Evolutionary conservation across 2,888 invertebrate species (phyloP), one percentile per base, ranked within the genome.

Genomic region (Galerucella pusilla): DNA sequence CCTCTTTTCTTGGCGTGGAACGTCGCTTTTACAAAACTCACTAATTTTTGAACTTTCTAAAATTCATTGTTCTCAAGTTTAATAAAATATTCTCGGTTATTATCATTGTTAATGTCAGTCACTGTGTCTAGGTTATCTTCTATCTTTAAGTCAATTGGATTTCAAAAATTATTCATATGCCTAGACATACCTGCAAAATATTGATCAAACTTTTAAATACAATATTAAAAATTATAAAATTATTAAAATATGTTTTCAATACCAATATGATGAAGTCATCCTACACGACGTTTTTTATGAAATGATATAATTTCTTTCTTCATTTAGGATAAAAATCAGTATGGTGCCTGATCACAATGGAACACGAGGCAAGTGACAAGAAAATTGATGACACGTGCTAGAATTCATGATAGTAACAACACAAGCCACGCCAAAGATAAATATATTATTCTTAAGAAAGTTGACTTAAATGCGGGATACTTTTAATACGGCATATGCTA

Each of bases 351-450:
- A 57, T 45, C 35, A 46, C 68, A 68, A 42, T 59, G 45, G 25
- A 68, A 60, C 68, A 59, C 68, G 59, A 68, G 68, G 68, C 68
- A 68, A 60, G 60, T 49, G 46, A 66, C 49, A 66, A 45, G 49
- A 60, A 69, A 60, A 69, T 69, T 49, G 69, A 69, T 69, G 69
- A 61, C 69, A 69, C 69, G 69, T 69, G 60, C 49, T 61, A 61
- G 28, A 49, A 69, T 61, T 45, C 49, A 49, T 52, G 49, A 69
- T 61, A 61, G 49, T 57, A 57, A 57, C 57, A 57, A 57, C 57
- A 57, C 57, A 57, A 7, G 20, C 57, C 20, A 57, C 20, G 20
- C 20, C 57, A 9, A 16, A 57, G 57, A 57, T 57, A 57, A 57
- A 57, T 54, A 57, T 6, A 57, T 57, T 57, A 10, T 49, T 42